Evolutionary conservation across 2,888 invertebrate species (phyloP).

Genomic region (Phasia obesa): DNA sequence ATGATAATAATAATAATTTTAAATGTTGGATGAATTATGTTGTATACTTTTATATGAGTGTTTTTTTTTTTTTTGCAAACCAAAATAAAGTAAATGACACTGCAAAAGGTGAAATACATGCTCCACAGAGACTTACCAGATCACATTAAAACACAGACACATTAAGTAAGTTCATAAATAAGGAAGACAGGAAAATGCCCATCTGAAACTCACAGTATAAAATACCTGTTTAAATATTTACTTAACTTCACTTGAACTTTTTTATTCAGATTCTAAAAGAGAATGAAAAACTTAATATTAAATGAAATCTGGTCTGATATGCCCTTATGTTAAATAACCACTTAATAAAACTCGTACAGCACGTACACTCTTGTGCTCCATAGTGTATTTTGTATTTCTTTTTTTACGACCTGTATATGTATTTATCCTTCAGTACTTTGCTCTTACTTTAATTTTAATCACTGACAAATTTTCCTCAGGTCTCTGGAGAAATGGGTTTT

Average conservation of each 20-base stretch:
- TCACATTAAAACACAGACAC: conserved; percentile 40
- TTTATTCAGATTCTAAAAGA: conserved; percentile 7
- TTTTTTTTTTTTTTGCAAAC: conserved; percentile 32
- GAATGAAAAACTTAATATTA: conserved; percentile 21
- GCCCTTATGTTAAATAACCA: conserved; percentile 53
- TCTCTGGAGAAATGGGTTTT: conserved; percentile 61
- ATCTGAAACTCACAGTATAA: neutral
- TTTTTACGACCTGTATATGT: conserved; percentile 17
- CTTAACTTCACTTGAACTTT: conserved; percentile 44
- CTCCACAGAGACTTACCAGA: neutral
- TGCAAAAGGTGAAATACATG: conserved; percentile 48
- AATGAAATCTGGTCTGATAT: conserved; percentile 63
- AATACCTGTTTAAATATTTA: conserved; percentile 68
- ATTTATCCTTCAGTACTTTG: conserved; percentile 2
- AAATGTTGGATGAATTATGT: conserved; percentile 70
- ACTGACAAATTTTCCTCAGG: conserved; percentile 61
- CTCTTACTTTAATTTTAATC: conserved; percentile 56
- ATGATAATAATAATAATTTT: conserved; percentile 72
- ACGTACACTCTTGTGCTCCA: neutral
- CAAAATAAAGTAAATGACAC: conserved; percentile 41
- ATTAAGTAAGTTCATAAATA: conserved; percentile 36
- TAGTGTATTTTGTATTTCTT: conserved; percentile 21
- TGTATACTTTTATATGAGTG: conserved; percentile 27
- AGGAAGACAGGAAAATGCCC: neutral
- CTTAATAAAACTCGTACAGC: conserved; percentile 52